Conservation (phyloP, 2,113 vertebrate species). For the Pituophis catenifer region DNA sequence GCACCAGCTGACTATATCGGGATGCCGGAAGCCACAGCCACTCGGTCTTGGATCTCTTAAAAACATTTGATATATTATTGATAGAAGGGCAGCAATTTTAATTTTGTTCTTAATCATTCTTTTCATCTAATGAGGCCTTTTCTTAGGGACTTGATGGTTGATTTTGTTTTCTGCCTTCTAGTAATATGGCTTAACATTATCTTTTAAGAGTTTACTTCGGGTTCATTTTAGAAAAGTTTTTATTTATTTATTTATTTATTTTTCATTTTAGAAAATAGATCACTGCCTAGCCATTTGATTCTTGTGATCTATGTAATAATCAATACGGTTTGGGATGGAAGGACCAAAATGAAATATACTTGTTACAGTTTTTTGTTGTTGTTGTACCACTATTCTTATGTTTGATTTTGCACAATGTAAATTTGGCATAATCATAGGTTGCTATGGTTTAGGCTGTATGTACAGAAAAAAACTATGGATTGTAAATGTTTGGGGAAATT, state of each 20-base stretch:
- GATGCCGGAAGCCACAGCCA: too few relatives aligned
- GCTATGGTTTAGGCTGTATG: conserved; percentile 95
- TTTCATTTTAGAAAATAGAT: conserved; percentile 42
- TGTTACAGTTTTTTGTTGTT: conserved; percentile 63
- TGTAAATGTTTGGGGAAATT: conserved; percentile 93
- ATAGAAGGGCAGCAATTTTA: too few relatives aligned
- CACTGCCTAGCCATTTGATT: conserved; percentile 63
- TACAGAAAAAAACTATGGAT: conserved; percentile 91
- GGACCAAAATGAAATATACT: conserved; percentile 87
- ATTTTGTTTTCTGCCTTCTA: conserved; percentile 58
- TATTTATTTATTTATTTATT: too few relatives aligned
- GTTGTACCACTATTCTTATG: conserved; percentile 84
- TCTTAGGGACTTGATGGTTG: not conserved
- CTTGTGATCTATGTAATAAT: conserved; percentile 57
- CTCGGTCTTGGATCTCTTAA: too few relatives aligned
- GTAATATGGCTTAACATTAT: conserved; percentile 39
- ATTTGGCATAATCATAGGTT: conserved; percentile 94
- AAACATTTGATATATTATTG: too few relatives aligned
- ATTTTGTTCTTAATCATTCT: not conserved
- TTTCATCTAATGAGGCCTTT: conserved; percentile 40
- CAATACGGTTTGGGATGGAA: conserved; percentile 79
- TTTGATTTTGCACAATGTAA: conserved; percentile 99
- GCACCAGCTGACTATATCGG: too few relatives aligned
- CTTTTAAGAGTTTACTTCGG: conserved; percentile 56
- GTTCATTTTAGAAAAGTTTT: conserved; percentile 33